Evolutionary conservation across 2,797 vertebrate genomes (phyloP), one percentile per base, ranked within the genome.

Genomic region (Sparidentex hasta): DNA sequence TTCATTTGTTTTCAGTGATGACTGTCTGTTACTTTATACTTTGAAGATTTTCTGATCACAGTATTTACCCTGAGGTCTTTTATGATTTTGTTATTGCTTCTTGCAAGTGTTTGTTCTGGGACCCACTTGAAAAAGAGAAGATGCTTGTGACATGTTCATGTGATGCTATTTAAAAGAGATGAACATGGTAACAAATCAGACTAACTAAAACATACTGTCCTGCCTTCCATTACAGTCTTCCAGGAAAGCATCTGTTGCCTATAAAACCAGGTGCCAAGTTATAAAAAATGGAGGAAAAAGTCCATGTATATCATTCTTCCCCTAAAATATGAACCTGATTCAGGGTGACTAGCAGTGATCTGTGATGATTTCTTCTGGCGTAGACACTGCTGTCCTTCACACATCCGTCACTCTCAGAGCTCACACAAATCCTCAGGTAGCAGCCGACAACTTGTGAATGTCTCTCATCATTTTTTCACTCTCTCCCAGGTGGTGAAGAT

Each of bases 401-500:
- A 8, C 5, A 13, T 46, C 11, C 25, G 21, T 47, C 55, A 33
- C 38, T 8, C 25, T 33, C 3, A 3, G 0, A 54, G 57, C 50
- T 65, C 61, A 21, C 70, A 63, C 21, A 5, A 23, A 27, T 52
- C 17, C 21, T 27, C 29, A 51, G 4, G 2, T 21, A 21, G 51
- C 9, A 13, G 5, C 27, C 12, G 55, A 65, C 48, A 48, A 46
- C 44, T 7, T 65, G 21, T 12, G 29, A 66, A 47, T 41, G 33
- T 56, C 56, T 64, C 18, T 58, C 18, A 55, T 68, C n/a, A 16
- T 7, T 20, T 11, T 11, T 38, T 57, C 9, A 18, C 25, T 65
- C 51, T 48, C 48, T 76, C 71, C 9, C 92, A 99, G 98, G 97
- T 99, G 84, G 98, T 99, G 79, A 99, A 99, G 95, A 99, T 99